A percentile compares a stretch with the other conserved stretches of the same genome.
Evolutionary conservation across 2,888 invertebrate species (phyloP).

Genomic region (Sesia apiformis): DNA sequence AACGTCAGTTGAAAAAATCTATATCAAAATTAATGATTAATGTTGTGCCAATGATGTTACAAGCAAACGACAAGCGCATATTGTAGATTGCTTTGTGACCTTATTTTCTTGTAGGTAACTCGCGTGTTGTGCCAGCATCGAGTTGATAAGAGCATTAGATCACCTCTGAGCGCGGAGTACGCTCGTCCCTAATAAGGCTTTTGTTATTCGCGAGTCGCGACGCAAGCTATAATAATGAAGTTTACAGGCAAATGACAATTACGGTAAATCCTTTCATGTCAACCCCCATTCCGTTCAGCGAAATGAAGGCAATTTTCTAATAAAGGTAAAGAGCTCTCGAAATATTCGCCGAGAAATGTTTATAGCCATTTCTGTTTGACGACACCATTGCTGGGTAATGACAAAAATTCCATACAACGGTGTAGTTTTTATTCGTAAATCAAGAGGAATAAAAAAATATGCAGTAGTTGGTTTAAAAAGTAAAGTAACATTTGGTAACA

Average conservation of each 20-base stretch:
- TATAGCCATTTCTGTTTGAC: conserved; percentile 9
- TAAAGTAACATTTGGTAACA: too few relatives aligned
- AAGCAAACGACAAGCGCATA: too few relatives aligned
- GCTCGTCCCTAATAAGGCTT: neutral
- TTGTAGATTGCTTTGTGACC: too few relatives aligned
- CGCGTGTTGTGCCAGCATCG: neutral
- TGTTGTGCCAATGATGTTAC: too few relatives aligned
- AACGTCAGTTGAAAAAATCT: too few relatives aligned
- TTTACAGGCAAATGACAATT: conserved; percentile 47
- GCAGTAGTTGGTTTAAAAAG: too few relatives aligned
- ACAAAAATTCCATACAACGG: too few relatives aligned
- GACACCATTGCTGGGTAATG: neutral
- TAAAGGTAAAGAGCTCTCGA: conserved; percentile 28
- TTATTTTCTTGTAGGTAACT: too few relatives aligned
- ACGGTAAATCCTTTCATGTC: conserved; percentile 38
- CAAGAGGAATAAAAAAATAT: too few relatives aligned
- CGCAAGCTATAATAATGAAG: conserved; percentile 33
- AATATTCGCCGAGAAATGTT: conserved; percentile 22
- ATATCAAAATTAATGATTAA: too few relatives aligned
- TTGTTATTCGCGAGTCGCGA: neutral
- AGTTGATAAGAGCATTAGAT: neutral
- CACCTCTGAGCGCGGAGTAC: neutral
- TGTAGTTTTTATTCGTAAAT: too few relatives aligned
- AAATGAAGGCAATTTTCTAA: conserved; percentile 41
- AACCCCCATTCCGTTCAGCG: conserved; percentile 34